These are phyloP conservation scores for Paracentrotus lividus DNA, from an alignment of 53 echinoderm and acorn worm species.

Conservation along the genomic window DNA sequence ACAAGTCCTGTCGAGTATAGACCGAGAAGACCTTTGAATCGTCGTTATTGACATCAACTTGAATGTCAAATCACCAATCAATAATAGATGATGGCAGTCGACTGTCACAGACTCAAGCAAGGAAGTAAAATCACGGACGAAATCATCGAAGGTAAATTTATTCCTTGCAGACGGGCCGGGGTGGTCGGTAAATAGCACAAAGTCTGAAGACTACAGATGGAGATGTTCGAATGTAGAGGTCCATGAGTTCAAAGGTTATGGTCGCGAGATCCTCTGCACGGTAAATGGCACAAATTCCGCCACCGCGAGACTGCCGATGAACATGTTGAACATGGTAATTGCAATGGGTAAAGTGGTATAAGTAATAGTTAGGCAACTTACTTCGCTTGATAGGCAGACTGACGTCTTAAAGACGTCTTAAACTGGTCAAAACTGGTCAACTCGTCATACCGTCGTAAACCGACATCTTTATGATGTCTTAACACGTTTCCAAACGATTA, in stretches of 20 bases:
- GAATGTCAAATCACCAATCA: constrained; percentile 70
- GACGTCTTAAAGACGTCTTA: no score
- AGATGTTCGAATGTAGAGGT: neutral
- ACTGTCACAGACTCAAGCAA: constrained; percentile 34
- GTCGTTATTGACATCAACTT: constrained; percentile 25
- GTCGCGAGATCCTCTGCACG: neutral
- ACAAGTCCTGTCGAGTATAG: neutral
- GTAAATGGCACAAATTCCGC: no score
- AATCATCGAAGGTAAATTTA: constrained; percentile 14
- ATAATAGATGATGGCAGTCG: neutral
- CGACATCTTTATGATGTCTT: no score
- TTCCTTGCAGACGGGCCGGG: constrained; percentile 44
- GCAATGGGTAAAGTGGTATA: no score
- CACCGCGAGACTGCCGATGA: no score
- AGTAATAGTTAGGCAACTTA: no score
- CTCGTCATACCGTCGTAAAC: no score
- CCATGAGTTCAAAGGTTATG: neutral
- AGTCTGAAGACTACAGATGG: neutral
- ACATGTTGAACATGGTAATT: no score
- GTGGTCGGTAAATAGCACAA: constrained; percentile 44
- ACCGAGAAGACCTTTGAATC: neutral
- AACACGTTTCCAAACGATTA: no score
- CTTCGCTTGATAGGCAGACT: no score
- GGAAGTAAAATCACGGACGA: constrained; percentile 7
- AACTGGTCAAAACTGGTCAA: no score